Base-by-base conservation (phyloP, 1,140 invertebrate species). In the Stratiolaelaps scimitus region DNA sequence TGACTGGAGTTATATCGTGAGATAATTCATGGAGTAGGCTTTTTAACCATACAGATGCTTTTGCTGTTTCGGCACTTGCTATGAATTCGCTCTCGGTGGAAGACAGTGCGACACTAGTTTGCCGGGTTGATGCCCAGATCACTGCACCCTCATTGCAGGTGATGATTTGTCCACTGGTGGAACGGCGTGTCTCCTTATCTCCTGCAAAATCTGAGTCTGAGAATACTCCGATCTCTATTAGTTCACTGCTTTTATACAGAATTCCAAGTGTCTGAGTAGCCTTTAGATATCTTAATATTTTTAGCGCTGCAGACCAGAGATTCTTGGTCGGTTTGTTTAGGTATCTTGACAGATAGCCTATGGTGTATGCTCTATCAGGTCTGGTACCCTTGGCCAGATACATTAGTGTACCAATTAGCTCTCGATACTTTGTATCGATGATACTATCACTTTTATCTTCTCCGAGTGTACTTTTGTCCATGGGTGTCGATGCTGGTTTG, bases 121-220 rank as follows among this genome's bases (percentile, higher is more conserved):
- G 44, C n/a, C 44, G 13, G 44, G 44, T 45, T 13, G 44, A 45
- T 13, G 44, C 13, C 44, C 44, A 45, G 44, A 45, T 45, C n/a
- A 45, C 44, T 13, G 44, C 44, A 45, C 44, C 44, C n/a, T n/a
- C 44, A 13, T 45, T 13, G 13, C 44, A 13, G 13, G 13, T n/a
- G n/a, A 45, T 45, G 44, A 45, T 13, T 13, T 13, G 13, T 45
- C 44, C 44, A 45, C 13, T 13, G 44, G n/a, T n/a, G n/a, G 44
- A 45, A 13, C n/a, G 13, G 13, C 44, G 13, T 45, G 44, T 45
- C 44, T 45, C 44, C 13, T 13, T 13, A 45, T 45, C 44, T 13
- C n/a, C n/a, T 45, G 44, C 44, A 45, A 45, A 45, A n/a, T 45
- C 44, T n/a, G 44, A 45, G n/a, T 45, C 44, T 45, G 44, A 45